Evolutionary conservation across 2,888 invertebrate species (phyloP), one percentile per base, ranked within the genome.

Genomic region (Hydrotaea cyrtoneurina): DNA sequence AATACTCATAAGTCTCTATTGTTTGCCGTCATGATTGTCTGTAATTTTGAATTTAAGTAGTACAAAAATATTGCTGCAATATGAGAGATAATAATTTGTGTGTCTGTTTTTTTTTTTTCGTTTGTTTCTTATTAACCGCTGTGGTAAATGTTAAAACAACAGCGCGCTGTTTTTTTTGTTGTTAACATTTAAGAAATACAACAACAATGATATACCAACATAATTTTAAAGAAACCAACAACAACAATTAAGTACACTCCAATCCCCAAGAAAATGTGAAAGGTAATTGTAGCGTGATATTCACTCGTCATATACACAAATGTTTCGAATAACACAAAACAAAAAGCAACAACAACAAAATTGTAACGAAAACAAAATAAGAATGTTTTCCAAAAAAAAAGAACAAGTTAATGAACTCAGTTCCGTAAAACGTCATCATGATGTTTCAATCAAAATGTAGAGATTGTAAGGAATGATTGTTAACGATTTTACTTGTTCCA

Each of bases 201-300:
- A 39, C 39, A 39, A 39, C 11, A 10, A 39, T 21, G 21, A 62
- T 50, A 50, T 17, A 13, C 26, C 23, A 19, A 53, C 50, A 43
- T 39, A 66, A 50, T 78, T 75, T 59, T 10, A 80, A 53, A 11
- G 72, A 39, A n/a, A 26, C 0, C 59, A 59, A 26, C 11, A 8
- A 2, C 59, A 23, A 50, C 50, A 50, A 50, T 50, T 31, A 31
- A 50, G 13, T 13, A 2, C 31, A 2, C 26, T 23, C 59, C 59
- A 59, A 11, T 23, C 55, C 39, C 17, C 69, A 21, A 59, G 46
- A 77, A 82, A 83, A 76, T 80, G 83, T 83, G 80, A 80, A 83
- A 80, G 83, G 83, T 50, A 75, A 83, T 78, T 78, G 78, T 78
- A 31, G 46, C 39, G 15, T 21, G 57, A 57, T 73, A 31, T 4